Conservation (phyloP, 2,797 vertebrate genomes). For the Pipistrellus pygmaeus region DNA sequence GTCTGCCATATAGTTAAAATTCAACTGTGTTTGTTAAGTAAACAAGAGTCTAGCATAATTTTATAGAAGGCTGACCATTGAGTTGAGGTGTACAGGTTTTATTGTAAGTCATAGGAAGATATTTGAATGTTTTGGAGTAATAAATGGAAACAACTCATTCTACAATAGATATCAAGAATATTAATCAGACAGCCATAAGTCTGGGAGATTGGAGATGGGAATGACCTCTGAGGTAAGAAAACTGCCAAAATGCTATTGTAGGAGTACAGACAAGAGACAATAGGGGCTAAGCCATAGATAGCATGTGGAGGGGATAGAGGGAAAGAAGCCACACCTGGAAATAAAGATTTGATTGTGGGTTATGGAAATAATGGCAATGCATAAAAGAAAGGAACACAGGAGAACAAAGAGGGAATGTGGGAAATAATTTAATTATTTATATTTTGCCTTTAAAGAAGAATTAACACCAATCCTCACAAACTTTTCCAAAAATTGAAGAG, state of each 20-base stretch:
- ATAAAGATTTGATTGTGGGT: background rate
- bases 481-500: constrained; percentile 13
- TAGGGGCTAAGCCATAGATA: background rate
- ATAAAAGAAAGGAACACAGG: background rate
- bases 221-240: background rate
- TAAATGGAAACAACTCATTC: background rate
- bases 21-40: background rate
- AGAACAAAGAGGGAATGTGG: background rate
- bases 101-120: background rate
- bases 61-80: background rate
- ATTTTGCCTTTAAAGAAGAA: background rate
- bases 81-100: background rate
- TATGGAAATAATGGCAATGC: background rate
- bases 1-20: background rate
- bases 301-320: background rate
- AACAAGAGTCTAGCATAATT: background rate
- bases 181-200: background rate
- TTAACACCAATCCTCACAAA: background rate
- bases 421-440: background rate
- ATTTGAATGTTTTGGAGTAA: background rate
- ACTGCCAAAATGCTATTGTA: background rate
- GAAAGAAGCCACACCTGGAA: background rate
- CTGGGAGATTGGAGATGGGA: background rate
- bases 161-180: background rate
- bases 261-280: background rate